Conservation (phyloP, 2,888 invertebrate genomes). For the Fragum fragum region DNA sequence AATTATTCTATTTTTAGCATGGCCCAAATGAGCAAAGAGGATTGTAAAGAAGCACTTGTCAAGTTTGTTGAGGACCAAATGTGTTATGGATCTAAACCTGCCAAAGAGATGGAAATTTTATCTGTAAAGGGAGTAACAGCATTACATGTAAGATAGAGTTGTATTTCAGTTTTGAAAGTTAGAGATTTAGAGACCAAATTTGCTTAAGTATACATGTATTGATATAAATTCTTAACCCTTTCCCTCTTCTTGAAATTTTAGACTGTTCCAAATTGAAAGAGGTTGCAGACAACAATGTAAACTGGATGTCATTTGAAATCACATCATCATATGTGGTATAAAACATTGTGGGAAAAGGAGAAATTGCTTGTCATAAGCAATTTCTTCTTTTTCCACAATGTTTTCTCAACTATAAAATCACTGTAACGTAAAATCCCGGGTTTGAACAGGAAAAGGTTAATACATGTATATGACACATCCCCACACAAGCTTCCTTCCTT, state of each 20-base stretch:
- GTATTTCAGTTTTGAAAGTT: not conserved
- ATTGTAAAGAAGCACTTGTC: conserved; percentile 48
- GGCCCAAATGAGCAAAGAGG: conserved; percentile 44
- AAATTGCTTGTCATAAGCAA: conserved; percentile 1
- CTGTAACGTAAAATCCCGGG: too few species aligned
- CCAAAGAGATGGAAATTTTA: conserved; percentile 49
- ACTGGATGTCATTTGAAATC: too few species aligned
- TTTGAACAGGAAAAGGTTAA: too few species aligned
- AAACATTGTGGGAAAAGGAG: conserved; percentile 15
- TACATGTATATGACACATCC: not conserved
- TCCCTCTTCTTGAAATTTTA: too few species aligned
- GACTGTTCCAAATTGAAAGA: too few species aligned
- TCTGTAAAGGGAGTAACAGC: conserved; percentile 42
- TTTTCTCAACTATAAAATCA: too few species aligned
- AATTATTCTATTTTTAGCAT: conserved; percentile 39
- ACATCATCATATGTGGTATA: too few species aligned
- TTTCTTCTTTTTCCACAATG: too few species aligned
- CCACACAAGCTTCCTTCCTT: not conserved
- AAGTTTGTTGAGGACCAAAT: conserved; percentile 48
- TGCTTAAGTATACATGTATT: not conserved
- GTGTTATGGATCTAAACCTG: conserved; percentile 59
- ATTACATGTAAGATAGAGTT: conserved; percentile 48
- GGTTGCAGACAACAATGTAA: too few species aligned
- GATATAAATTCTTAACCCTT: too few species aligned
- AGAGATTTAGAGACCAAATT: too few species aligned